Evolutionary conservation across 2,888 invertebrate genomes (phyloP).

Genomic region (Scaptodrosophila latifasciaeformis): DNA sequence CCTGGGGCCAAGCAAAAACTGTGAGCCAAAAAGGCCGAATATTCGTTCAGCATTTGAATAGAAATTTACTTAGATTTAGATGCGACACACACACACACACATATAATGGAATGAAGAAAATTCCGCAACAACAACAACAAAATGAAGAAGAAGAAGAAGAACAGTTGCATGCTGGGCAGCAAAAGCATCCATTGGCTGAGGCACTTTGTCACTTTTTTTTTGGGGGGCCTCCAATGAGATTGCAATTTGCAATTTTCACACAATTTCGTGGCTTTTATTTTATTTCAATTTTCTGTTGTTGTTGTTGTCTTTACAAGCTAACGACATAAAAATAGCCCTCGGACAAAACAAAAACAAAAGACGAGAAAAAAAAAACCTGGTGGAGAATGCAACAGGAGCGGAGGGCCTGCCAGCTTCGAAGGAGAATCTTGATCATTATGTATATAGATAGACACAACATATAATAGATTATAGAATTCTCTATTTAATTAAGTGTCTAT

Average conservation of each 20-base stretch:
- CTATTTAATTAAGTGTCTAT: no score
- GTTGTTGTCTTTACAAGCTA: conserved; percentile 35
- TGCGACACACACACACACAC: conserved; percentile 64
- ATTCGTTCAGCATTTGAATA: no score
- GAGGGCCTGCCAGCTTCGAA: no score
- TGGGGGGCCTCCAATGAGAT: conserved; percentile 62
- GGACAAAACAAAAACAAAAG: no score
- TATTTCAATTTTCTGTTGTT: no score
- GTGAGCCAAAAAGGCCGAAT: conserved; percentile 59
- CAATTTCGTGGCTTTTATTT: no score
- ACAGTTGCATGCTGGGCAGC: conserved; percentile 55
- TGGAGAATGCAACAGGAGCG: no score
- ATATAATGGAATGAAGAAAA: conserved; percentile 74
- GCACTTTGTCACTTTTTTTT: conserved; percentile 49
- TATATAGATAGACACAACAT: no score
- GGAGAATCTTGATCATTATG: no score
- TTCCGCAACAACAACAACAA: conserved; percentile 56
- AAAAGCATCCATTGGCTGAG: conserved; percentile 9
- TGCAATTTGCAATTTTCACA: conserved; percentile 54
- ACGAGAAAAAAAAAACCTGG: no score
- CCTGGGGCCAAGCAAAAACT: no score
- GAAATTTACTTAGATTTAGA: conserved; percentile 67
- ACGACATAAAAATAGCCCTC: conserved; percentile 74
- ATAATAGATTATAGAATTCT: no score
- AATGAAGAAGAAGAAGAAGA: conserved; percentile 17